These are phyloP conservation scores for Sminthopsis crassicaudata DNA, from an alignment of 2,113 vertebrate genomes.

Conservation along the genomic window DNA sequence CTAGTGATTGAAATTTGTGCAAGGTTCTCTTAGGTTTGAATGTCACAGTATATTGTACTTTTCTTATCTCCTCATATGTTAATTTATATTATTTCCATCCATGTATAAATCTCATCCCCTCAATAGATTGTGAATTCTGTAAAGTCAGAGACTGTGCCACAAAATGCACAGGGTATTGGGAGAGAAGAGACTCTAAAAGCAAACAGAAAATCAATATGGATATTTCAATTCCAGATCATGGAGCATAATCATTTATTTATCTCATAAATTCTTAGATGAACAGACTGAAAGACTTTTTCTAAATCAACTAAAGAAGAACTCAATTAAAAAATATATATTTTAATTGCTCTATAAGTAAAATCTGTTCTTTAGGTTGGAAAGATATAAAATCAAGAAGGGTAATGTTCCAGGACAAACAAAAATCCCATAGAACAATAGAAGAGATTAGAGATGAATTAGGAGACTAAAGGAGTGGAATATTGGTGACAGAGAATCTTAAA, in stretches of 20 bases:
- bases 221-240: neutral
- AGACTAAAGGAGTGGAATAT: conserved; percentile 34
- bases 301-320: neutral
- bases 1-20: neutral
- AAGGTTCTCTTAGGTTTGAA: neutral
- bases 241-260: neutral
- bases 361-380: neutral
- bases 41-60: neutral
- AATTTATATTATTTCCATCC: neutral
- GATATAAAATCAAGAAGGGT: conserved; percentile 24
- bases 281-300: neutral
- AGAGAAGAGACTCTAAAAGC: neutral
- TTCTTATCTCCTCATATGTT: neutral
- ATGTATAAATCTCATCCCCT: neutral
- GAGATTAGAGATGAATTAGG: conserved; percentile 37
- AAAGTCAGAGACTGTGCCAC: neutral
- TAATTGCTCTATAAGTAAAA: conserved; percentile 34
- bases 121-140: neutral
- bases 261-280: neutral
- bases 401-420: conserved; percentile 48
- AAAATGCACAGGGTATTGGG: neutral
- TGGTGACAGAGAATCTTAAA: neutral
- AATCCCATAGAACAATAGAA: conserved; percentile 44
- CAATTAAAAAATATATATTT: neutral
- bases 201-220: neutral